These are phyloP conservation scores for Prosapia bicincta DNA, from an alignment of 2,888 invertebrate genomes.

Conservation along the genomic window DNA sequence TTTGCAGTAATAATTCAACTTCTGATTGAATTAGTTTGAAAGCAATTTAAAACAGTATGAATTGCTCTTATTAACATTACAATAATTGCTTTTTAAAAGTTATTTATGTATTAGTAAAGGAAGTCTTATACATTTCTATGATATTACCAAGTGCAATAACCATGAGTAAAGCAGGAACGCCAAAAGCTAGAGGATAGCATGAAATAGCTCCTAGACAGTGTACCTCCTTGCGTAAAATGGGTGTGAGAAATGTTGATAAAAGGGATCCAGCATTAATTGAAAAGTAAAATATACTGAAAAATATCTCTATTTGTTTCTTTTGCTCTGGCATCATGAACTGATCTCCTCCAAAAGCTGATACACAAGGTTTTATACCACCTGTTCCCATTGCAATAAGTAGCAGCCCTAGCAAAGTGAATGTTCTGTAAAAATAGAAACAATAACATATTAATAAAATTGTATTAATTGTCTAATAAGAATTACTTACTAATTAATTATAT, in stretches of 20 bases:
- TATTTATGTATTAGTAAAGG: no score
- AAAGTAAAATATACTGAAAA: slow-evolving; percentile 77
- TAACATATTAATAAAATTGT: no score
- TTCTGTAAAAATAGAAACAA: slow-evolving; percentile 42
- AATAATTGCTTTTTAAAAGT: no score
- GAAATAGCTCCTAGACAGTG: slow-evolving; percentile 62
- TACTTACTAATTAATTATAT: no score
- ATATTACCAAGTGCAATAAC: slow-evolving; percentile 54
- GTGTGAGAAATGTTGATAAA: slow-evolving; percentile 70
- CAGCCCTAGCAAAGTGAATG: slow-evolving; percentile 62
- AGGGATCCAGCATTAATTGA: slow-evolving; percentile 62
- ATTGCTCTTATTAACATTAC: no score
- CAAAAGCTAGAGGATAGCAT: slow-evolving; percentile 70
- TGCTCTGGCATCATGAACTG: slow-evolving; percentile 67
- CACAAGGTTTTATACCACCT: slow-evolving; percentile 81
- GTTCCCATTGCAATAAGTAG: slow-evolving; percentile 69
- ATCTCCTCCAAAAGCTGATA: slow-evolving; percentile 78
- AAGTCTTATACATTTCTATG: no score
- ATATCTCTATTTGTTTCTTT: slow-evolving; percentile 60
- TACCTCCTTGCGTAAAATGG: slow-evolving; percentile 62
- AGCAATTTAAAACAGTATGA: no score
- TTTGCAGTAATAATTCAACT: no score
- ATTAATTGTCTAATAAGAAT: no score
- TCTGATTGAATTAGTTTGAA: no score
- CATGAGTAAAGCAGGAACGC: slow-evolving; percentile 65